phyloP scores from a whole-genome alignment of 1,140 invertebrate genomes.

The Calosoma granatense region DNA sequence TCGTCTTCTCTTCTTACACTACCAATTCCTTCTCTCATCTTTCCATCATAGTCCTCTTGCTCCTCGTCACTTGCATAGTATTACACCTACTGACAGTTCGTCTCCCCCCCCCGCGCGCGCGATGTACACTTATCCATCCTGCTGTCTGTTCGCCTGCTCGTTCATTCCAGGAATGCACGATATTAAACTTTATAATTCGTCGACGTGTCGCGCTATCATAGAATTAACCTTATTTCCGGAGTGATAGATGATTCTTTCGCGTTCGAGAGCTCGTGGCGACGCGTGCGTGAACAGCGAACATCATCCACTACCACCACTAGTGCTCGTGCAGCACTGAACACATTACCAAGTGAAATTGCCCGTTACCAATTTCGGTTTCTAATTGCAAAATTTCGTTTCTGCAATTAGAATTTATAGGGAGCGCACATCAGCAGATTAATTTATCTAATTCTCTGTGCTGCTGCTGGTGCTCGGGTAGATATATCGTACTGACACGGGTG shows the following conservation, averaged over 20 bases:
- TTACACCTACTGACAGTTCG: no score
- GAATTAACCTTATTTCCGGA: constrained; percentile 1
- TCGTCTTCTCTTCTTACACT: no score
- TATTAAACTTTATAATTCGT: constrained; percentile 3
- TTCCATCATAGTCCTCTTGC: no score
- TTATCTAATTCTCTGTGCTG: constrained; percentile 1
- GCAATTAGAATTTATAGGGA: background rate
- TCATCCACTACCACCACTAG: no score
- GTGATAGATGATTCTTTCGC: constrained; percentile 1
- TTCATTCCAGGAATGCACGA: background rate
- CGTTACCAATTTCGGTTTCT: constrained; percentile 2
- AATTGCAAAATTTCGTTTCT: constrained; percentile 1
- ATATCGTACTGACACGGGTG: background rate
- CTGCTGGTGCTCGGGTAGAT: background rate
- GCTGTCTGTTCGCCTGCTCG: background rate
- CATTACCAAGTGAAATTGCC: background rate
- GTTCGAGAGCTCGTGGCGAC: background rate
- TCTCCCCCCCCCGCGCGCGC: background rate
- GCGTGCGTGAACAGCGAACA: background rate
- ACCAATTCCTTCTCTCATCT: no score
- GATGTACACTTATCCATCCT: background rate
- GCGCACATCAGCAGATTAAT: constrained; percentile 1
- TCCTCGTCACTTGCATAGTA: no score
- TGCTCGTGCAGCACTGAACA: no score
- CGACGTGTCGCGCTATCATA: background rate